Evolutionary conservation across 1,140 invertebrate species (phyloP), one percentile per base, ranked within the genome.

Genomic region (Bradynema listronoti): DNA sequence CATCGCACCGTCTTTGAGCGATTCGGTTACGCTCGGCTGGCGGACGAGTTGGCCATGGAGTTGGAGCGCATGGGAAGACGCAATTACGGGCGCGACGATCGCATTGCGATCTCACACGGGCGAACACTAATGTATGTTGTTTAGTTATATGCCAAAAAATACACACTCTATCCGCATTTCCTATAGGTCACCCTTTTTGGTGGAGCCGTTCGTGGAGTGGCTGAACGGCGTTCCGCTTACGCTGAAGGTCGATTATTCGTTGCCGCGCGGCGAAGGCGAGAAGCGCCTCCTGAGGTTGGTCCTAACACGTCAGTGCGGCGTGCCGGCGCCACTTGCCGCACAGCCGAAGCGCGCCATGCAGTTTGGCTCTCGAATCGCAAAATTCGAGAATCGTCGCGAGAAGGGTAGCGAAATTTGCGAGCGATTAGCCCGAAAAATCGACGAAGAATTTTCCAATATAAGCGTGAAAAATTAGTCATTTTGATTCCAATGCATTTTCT

Each of bases 281-380:
- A 98, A 98, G 80, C 79, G 93, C 43, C 80, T 97, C 34, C 80
- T 98, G 30, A 82, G 93, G 70, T 77, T 92, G 22, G 88, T 88
- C 7, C 59, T 82, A 7, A n/a, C n/a, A n/a, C 16, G 39, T 14
- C 16, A 16, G 19, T 36, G 74, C 19, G 71, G 29, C 6, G 33
- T 73, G 27, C 79, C 89, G 2, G 78, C 73, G 60, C 78, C 83
- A 45, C 84, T 86, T 19, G 84, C 87, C 0, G 75, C 78, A 45
- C 83, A 88, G 45, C 87, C 88, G 42, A 98, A 98, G 80, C 78
- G 89, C 80, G 93, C 92, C 14, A 86, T 98, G 49, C 93, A 98
- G 79, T 97, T 98, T 84, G 93, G 93, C n/a, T 91, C 90, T 0
- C 83, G 88, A 74, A 93, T 96, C 69, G 91, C 92, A 2, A 90